Evolutionary conservation across 2,888 invertebrate genomes (phyloP), one percentile per base, ranked within the genome.

Genomic region (Erebia aethiops): DNA sequence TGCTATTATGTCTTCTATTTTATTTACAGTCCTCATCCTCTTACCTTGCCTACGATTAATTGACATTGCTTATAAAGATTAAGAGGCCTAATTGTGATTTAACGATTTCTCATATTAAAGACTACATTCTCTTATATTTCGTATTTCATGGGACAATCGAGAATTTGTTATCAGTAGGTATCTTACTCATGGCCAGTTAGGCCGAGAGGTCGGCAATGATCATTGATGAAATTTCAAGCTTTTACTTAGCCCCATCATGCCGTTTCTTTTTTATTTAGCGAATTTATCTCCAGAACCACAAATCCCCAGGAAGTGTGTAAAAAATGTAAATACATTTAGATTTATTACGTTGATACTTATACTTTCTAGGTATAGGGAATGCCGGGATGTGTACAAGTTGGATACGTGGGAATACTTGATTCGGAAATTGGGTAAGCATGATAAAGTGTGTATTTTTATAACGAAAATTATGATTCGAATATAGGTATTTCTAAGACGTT

Each of bases 141-240:
- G 14, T 51, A 49, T 66, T 69, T 62, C 26, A 56, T 63, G 58
- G 46, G 70, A 62, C 51, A 52, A 72, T 46, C n/a, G 67, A 60
- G 49, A 51, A 49, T n/a, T 14, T 14, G 35, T 14, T 41, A 43
- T 61, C 61, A 18, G 43, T n/a, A n/a, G n/a, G n/a, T 46, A 71
- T 71, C 68, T 54, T 18, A 58, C 54, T 54, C 62, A 74, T 76
- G 67, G 65, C 71, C 64, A 65, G 71, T 70, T 72, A 75, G 67
- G 74, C 73, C 71, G 67, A 66, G 76, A 80, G 78, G 85, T 83
- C 83, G 78, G 76, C 82, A 78, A 78, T 85, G 84, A 84, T 91
- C 92, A 92, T 92, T 92, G 92, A 91, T 92, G 90, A 91, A 92
- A 91, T 91, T 90, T 90, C 89, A 88, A 90, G 89, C 89, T 89